phyloP scores from a whole-genome alignment of 2,113 vertebrate genomes.

The Spilogale gracilis region DNA sequence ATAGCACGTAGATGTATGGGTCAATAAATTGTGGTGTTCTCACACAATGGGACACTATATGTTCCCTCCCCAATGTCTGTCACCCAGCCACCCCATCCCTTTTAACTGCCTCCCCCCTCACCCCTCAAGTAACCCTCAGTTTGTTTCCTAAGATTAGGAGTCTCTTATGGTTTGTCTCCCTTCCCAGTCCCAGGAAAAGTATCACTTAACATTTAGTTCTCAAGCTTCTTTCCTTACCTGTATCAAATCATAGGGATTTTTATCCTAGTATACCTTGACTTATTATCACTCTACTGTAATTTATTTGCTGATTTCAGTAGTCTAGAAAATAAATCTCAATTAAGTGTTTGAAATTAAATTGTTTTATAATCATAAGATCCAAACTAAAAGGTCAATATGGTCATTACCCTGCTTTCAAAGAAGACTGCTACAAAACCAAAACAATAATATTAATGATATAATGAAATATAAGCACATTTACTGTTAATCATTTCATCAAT shows the following conservation, averaged over 20 bases:
- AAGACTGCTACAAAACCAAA: neutral
- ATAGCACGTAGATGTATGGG: no score
- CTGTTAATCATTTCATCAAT: neutral
- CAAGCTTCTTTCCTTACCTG: neutral
- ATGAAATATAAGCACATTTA: neutral
- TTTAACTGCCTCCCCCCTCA: no score
- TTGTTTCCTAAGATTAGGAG: no score
- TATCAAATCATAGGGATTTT: neutral
- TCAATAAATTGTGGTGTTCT: no score
- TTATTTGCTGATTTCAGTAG: neutral
- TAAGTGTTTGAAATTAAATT: neutral
- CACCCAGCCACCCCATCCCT: no score
- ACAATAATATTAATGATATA: neutral
- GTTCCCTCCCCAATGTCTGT: no score
- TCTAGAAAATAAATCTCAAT: neutral
- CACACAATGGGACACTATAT: no score
- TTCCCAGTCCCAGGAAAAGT: neutral
- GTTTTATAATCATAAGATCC: neutral
- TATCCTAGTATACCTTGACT: neutral
- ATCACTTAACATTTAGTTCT: neutral
- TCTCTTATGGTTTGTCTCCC: no score
- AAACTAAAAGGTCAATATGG: neutral
- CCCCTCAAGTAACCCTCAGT: no score
- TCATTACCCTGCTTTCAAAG: neutral
- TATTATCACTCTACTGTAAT: neutral